phyloP scores from a whole-genome alignment of 2,888 invertebrate genomes.

The Melinopterus prodromus region DNA sequence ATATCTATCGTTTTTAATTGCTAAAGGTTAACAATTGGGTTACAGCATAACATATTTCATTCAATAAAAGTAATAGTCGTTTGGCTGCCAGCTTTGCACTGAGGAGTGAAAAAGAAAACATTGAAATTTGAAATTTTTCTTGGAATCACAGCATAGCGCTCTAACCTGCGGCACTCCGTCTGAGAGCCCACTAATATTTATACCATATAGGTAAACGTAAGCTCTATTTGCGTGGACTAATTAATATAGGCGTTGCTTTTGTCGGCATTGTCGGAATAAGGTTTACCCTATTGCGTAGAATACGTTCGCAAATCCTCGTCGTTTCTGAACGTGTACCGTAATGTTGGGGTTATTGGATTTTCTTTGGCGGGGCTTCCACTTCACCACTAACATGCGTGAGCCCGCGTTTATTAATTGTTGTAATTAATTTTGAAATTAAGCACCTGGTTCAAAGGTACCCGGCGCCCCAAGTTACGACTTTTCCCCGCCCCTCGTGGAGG shows the following conservation, averaged over 20 bases:
- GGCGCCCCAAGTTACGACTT: background rate
- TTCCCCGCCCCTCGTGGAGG: background rate
- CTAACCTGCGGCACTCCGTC: too few relatives aligned
- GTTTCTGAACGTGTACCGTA: background rate
- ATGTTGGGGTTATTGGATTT: slow-evolving; percentile 4
- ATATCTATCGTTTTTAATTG: too few relatives aligned
- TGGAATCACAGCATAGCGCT: too few relatives aligned
- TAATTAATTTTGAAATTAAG: slow-evolving; percentile 4
- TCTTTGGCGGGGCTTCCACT: background rate
- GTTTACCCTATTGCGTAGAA: background rate
- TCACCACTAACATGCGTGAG: background rate
- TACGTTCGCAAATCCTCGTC: background rate
- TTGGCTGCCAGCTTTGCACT: too few relatives aligned
- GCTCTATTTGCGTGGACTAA: background rate
- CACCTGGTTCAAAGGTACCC: background rate
- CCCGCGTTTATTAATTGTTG: background rate
- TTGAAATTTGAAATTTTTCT: too few relatives aligned
- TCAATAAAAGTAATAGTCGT: too few relatives aligned
- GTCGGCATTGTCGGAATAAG: background rate
- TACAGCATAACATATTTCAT: too few relatives aligned
- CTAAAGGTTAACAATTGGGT: too few relatives aligned
- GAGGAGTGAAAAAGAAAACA: too few relatives aligned
- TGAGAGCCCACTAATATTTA: too few relatives aligned
- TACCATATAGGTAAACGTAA: too few relatives aligned
- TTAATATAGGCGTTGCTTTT: background rate